Evolutionary conservation across 2,113 vertebrate species (phyloP).

Genomic region (Nothoprocta perdicaria): DNA sequence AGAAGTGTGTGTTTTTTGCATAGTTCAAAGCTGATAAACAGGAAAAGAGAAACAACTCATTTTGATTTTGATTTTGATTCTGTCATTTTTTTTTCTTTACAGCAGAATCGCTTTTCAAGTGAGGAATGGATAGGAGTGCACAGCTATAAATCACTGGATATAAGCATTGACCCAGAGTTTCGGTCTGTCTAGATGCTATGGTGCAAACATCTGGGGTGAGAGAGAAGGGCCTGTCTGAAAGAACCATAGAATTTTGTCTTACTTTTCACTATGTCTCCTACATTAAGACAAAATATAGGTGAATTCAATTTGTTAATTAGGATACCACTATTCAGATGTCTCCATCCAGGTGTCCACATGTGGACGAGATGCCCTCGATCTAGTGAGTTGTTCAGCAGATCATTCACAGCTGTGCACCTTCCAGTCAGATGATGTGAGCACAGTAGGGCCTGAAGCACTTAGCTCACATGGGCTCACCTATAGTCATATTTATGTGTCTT

Average conservation of each 20-base stretch:
- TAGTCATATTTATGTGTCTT: not conserved
- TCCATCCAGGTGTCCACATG: not conserved
- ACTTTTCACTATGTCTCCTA: not conserved
- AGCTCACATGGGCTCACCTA: accelerated
- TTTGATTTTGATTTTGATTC: not conserved
- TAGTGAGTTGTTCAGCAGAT: not conserved
- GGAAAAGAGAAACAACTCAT: not conserved
- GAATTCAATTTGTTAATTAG: not conserved
- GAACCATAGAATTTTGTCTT: not conserved
- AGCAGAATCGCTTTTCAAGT: not conserved
- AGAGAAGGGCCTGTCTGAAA: not conserved
- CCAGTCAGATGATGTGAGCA: not conserved
- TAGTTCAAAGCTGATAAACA: not conserved
- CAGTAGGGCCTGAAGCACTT: not conserved
- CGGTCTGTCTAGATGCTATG: not conserved
- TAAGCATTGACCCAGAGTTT: not conserved
- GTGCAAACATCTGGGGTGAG: not conserved
- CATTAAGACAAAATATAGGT: not conserved
- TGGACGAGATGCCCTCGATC: not conserved
- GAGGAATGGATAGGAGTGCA: not conserved
- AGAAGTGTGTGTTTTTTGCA: not conserved
- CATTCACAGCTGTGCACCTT: not conserved
- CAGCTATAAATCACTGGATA: accelerated
- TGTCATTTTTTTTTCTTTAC: not conserved
- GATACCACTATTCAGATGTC: not conserved